phyloP scores from a whole-genome alignment of 2,113 vertebrate genomes.

The Silurus glanis region DNA sequence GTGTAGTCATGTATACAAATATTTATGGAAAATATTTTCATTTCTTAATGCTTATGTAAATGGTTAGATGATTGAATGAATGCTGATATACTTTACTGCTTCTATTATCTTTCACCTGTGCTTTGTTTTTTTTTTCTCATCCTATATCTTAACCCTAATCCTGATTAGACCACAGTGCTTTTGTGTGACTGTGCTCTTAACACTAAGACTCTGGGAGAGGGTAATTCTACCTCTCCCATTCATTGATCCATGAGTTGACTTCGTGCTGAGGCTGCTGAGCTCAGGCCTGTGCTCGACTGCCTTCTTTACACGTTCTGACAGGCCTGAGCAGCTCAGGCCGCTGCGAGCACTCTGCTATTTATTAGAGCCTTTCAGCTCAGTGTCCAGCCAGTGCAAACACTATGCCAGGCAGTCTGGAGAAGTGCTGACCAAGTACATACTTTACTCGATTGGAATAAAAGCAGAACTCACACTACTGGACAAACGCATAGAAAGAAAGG shows the following conservation, averaged over 20 bases:
- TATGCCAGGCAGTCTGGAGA: conserved; percentile 68
- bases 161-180: conserved; percentile 16
- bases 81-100: not conserved
- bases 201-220: conserved; percentile 27
- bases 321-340: conserved; percentile 71
- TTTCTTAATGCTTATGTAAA: not conserved
- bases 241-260: conserved; percentile 51
- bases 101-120: not conserved
- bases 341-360: conserved; percentile 64
- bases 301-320: conserved; percentile 77
- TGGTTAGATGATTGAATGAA: not conserved
- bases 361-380: conserved; percentile 73
- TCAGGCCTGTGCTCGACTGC: conserved; percentile 33
- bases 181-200: conserved; percentile 16
- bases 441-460: conserved; percentile 70
- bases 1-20: not conserved
- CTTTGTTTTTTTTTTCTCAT: not conserved
- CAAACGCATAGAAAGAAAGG: conserved; percentile 41
- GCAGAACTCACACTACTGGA: conserved; percentile 48
- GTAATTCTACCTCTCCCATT: conserved; percentile 27
- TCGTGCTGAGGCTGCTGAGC: conserved; percentile 21
- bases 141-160: conserved; percentile 9
- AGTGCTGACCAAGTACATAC: conserved; percentile 75
- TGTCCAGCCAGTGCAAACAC: conserved; percentile 76
- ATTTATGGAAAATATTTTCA: not conserved